Percentiles rank a stretch among this genome's conserved stretches.
Evolutionary conservation across 2,113 vertebrate species (phyloP).

Genomic region (Ursus arctos): DNA sequence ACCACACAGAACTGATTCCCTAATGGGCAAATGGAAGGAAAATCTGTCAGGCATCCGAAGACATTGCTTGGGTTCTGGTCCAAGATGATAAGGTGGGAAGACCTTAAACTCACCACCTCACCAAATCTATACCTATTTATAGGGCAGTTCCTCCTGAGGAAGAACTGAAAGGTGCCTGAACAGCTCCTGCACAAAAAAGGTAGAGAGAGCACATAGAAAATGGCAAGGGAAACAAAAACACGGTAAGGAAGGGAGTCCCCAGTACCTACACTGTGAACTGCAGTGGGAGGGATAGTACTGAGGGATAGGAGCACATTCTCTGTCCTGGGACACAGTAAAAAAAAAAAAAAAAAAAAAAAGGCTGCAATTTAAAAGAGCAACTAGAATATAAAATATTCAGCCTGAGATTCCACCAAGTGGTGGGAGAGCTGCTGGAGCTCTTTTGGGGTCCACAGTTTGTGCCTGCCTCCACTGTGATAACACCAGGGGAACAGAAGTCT

Average conservation of each 20-base stretch:
- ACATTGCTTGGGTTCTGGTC: neutral
- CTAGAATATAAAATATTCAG: neutral
- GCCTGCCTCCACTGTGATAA: neutral
- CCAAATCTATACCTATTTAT: neutral
- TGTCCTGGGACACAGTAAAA: neutral
- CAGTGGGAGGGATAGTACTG: neutral
- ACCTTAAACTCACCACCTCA: neutral
- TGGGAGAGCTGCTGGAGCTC: neutral
- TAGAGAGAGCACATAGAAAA: neutral
- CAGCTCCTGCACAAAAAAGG: neutral
- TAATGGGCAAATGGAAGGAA: rapidly evolving
- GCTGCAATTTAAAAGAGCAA: neutral
- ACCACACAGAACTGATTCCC: neutral
- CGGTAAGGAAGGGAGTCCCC: neutral
- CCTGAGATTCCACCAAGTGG: neutral
- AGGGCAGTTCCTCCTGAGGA: neutral
- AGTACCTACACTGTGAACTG: neutral
- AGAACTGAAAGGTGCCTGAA: neutral
- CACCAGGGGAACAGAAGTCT: neutral
- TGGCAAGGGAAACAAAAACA: neutral
- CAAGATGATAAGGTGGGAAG: neutral
- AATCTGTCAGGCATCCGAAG: neutral
- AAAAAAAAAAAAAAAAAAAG: neutral
- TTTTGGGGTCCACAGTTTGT: neutral
- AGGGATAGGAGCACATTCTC: neutral